Conservation (phyloP, 2,113 vertebrate species). For the Chrysochloris asiatica region DNA sequence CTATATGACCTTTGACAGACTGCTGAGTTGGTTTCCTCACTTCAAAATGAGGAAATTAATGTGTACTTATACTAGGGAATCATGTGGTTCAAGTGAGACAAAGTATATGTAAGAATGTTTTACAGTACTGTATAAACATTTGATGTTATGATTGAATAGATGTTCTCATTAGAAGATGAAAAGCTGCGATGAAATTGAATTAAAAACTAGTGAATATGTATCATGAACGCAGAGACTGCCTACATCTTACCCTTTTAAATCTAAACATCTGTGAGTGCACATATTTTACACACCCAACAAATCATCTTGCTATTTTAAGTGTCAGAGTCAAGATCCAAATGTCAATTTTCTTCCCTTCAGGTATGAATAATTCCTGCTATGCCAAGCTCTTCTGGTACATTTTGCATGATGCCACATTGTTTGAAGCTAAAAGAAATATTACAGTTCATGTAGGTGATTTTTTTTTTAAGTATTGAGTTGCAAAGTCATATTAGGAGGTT, state of each 20-base stretch:
- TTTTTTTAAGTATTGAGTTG: conserved; percentile 13
- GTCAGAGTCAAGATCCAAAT: background rate
- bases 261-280: background rate
- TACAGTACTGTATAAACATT: conserved; percentile 53
- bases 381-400: background rate
- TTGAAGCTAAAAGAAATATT: background rate
- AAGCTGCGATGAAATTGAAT: background rate
- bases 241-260: background rate
- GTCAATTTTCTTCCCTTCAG: background rate
- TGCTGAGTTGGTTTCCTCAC: conserved; percentile 24
- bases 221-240: background rate
- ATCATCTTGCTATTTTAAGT: background rate
- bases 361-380: background rate
- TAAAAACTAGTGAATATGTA: conserved; percentile 21
- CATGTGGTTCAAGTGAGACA: conserved; percentile 43
- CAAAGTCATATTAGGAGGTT: background rate
- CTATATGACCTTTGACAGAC: conserved; percentile 42
- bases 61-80: conserved; percentile 5
- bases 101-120: conserved; percentile 53
- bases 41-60: conserved; percentile 49
- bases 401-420: background rate
- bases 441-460: background rate
- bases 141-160: conserved; percentile 50
- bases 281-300: background rate
- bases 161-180: conserved; percentile 15